phyloP scores from a whole-genome alignment of 2,113 vertebrate genomes.

The Dipodomys spectabilis region DNA sequence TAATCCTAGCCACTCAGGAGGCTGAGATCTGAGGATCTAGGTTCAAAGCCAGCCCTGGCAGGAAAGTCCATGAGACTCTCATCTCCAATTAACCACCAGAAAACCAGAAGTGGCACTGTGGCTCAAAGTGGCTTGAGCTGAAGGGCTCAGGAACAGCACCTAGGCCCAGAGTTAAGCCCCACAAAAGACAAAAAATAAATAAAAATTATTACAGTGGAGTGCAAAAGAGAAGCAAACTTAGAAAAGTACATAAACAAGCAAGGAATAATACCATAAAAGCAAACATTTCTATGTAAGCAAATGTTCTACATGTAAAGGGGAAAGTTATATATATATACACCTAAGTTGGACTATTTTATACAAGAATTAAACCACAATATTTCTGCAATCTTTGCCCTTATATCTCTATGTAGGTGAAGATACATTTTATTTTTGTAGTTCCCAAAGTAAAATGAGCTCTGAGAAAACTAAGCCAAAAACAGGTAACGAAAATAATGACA shows the following conservation, averaged over 20 bases:
- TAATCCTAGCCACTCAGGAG: too few species aligned
- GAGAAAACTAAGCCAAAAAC: conserved; percentile 44
- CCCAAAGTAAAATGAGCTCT: conserved; percentile 41
- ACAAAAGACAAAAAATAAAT: too few species aligned
- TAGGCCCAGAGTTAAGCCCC: too few species aligned
- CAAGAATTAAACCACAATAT: conserved; percentile 47
- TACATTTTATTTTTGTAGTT: conserved; percentile 37
- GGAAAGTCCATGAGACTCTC: too few species aligned
- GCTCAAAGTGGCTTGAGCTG: too few species aligned
- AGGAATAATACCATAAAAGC: conserved; percentile 27
- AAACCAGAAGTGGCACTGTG: too few species aligned
- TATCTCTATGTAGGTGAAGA: background rate
- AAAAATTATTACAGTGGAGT: background rate
- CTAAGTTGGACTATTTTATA: background rate
- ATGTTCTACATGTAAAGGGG: background rate
- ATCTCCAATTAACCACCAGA: too few species aligned
- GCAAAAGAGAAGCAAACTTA: background rate
- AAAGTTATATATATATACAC: background rate
- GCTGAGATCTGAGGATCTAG: too few species aligned
- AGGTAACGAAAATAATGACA: conserved; percentile 53
- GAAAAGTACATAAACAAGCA: too few species aligned
- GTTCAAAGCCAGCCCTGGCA: too few species aligned
- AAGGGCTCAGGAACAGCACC: too few species aligned
- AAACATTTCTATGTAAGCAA: background rate
- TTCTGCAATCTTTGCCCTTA: conserved; percentile 25